Base-by-base conservation (phyloP, 2,888 invertebrate species). In the Eilema sororculum region DNA sequence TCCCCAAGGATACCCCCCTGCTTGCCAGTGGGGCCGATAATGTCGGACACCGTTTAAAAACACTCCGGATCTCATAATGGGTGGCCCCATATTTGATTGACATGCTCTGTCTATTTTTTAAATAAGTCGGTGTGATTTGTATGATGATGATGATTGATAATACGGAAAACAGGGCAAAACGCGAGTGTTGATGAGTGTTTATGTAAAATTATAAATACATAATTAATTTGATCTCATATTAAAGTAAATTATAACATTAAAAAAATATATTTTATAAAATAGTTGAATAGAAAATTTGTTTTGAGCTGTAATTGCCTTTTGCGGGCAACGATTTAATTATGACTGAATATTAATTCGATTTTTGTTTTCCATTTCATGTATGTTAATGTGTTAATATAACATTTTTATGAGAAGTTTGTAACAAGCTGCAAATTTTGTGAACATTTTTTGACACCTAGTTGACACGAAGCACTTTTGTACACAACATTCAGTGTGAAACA, bases 391-490 rank as follows among this genome's bases (percentile, higher is more conserved):
- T n/a, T n/a, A n/a, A n/a, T n/a, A n/a, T 52, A 41, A 62, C 1
- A 20, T 41, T 62, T 3, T 62, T 41, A 8, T n/a, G 25, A 41
- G 24, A 10, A 4, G 9, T 62, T 22, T 8, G 22, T 52, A n/a
- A n/a, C 52, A 52, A 52, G 52, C 9, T 52, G 30, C 41, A 52
- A 41, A 12, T 65, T 60, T 66, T 62, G 24, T 20, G 57, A 24
- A 52, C 20, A 25, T 57, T 65, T 52, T 69, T 65, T 16, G 25
- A 61, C 78, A 80, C 81, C 77, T 81, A 83, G 81, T 82, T 82
- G 63, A 80, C 83, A 86, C 82, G 69, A 75, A 78, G 87, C 87
- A 88, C 87, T 52, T 69, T 82, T 74, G 75, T 82, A 80, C 81
- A 84, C 83, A 67, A 68, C 72, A 70, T 78, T 69, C 57, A 61